A percentile compares a stretch with the other conserved stretches of the same genome.
Conservation (phyloP, 2,797 vertebrate genomes). For the Sebastes hubbsi region DNA sequence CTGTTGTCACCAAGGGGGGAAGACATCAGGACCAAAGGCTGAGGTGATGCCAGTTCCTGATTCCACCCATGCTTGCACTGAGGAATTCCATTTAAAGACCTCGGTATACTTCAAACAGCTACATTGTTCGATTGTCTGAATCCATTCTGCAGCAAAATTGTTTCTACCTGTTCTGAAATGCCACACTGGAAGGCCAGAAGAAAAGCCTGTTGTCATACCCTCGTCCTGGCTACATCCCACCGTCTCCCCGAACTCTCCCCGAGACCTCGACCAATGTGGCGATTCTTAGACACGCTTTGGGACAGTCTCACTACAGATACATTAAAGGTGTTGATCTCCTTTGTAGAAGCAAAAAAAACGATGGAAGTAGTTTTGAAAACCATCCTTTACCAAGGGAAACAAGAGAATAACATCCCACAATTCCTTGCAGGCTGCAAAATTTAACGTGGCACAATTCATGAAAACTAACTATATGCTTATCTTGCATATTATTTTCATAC, state of each 20-base stretch:
- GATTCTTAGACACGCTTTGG: background rate
- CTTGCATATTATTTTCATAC: too few relatives aligned
- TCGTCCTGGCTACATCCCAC: background rate
- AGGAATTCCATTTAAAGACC: background rate
- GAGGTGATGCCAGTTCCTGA: background rate
- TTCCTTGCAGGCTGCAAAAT: too few relatives aligned
- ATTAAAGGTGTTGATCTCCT: background rate
- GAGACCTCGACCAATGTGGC: background rate
- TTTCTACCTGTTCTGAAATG: background rate
- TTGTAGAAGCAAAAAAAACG: background rate
- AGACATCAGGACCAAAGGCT: constrained; percentile 32
- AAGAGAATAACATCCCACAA: too few relatives aligned
- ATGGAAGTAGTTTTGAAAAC: too few relatives aligned
- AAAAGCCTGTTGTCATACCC: background rate
- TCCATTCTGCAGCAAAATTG: background rate
- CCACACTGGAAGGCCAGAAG: background rate
- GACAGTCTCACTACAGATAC: background rate
- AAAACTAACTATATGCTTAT: too few relatives aligned
- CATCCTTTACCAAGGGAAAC: too few relatives aligned
- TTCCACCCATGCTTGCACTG: background rate
- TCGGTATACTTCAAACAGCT: background rate
- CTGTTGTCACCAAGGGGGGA: constrained; percentile 24
- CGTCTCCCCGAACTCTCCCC: rapidly evolving
- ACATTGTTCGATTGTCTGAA: background rate
- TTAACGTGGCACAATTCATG: too few relatives aligned